Evolutionary conservation across 2,797 vertebrate genomes (phyloP), one percentile per base, ranked within the genome.

Genomic region (Ceyx erithaca): DNA sequence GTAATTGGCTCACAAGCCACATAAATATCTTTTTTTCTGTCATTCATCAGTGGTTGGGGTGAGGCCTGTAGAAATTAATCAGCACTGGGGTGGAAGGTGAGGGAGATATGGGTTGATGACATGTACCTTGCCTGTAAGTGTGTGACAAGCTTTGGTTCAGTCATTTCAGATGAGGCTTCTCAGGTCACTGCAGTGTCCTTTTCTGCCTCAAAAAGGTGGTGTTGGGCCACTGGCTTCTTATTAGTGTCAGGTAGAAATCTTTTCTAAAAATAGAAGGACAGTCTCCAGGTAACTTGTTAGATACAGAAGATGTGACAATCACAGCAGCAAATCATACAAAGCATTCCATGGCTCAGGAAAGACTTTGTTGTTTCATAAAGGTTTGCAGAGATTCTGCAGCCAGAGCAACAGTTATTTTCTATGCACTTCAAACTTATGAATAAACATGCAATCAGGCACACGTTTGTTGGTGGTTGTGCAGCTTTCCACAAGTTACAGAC

Each of bases 201-300:
- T 69, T 85, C 92, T 83, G 63, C 48, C 67, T 79, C 9, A 0
- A 62, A 92, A 85, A 87, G 26, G 40, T 7, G 4, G 18, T 48
- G 14, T 59, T 0, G 1, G 52, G 55, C 43, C 12, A 16, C 66
- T 76, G 45, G 69, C 66, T 49, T 90, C 84, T 85, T 94, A 78
- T 87, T 93, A 93, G 16, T 66, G 85, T 86, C 82, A 86, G 77
- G 77, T 52, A 91, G 77, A 84, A 92, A 84, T 76, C 52, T 69
- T 69, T 5, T 3, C 63, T 72, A 49, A 80, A 81, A 80, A 87
- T 41, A 63, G 40, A 26, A 87, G 30, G 48, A 84, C 2, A 3
- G 77, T 86, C 91, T 94, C 62, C 80, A 87, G 82, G 66, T 87
- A 63, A 82, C 85, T 91, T 70, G 73, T 91, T 95, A 95, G 82